Conservation (phyloP, 1,140 invertebrate species). For the Drepana arcuata region DNA sequence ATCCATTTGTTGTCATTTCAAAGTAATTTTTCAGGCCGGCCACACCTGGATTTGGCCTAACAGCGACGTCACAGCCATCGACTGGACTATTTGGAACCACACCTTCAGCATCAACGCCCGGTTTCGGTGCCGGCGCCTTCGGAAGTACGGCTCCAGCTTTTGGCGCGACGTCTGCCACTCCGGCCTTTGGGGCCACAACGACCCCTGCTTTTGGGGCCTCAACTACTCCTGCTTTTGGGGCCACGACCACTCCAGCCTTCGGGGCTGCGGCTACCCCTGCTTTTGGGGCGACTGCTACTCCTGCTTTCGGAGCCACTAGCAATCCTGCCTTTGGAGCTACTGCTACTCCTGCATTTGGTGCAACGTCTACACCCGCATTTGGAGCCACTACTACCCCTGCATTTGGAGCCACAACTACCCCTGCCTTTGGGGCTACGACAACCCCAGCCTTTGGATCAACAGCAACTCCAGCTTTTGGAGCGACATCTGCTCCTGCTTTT, state of each 20-base stretch:
- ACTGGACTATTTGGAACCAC: slow-evolving; percentile 43
- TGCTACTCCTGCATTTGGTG: slow-evolving; percentile 21
- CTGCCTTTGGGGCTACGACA: slow-evolving; percentile 30
- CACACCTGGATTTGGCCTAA: slow-evolving; percentile 50
- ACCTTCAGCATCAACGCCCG: slow-evolving; percentile 33
- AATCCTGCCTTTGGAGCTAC: slow-evolving; percentile 33
- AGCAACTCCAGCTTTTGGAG: slow-evolving; percentile 30
- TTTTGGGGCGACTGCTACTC: slow-evolving; percentile 28
- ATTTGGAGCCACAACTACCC: slow-evolving; percentile 27
- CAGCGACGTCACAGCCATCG: slow-evolving; percentile 40
- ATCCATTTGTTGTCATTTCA: not conserved
- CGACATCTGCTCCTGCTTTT: slow-evolving; percentile 21
- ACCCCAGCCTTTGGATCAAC: slow-evolving; percentile 22
- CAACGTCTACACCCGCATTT: slow-evolving; percentile 15
- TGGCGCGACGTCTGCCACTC: slow-evolving; percentile 18
- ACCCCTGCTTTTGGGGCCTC: slow-evolving; percentile 24
- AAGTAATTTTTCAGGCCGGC: slow-evolving; percentile 33
- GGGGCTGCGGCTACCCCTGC: slow-evolving; percentile 27
- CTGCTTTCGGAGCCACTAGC: slow-evolving; percentile 21
- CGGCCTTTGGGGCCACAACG: slow-evolving; percentile 31
- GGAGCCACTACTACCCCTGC: slow-evolving; percentile 12
- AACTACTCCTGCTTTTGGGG: slow-evolving; percentile 14
- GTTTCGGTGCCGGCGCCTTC: slow-evolving; percentile 29
- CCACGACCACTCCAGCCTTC: slow-evolving; percentile 17
- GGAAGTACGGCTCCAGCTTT: slow-evolving; percentile 15